Percentiles rank a stretch among this genome's conserved stretches.
Evolutionary conservation across 1,140 invertebrate species (phyloP).

Genomic region (Rhagoletis pomonella): DNA sequence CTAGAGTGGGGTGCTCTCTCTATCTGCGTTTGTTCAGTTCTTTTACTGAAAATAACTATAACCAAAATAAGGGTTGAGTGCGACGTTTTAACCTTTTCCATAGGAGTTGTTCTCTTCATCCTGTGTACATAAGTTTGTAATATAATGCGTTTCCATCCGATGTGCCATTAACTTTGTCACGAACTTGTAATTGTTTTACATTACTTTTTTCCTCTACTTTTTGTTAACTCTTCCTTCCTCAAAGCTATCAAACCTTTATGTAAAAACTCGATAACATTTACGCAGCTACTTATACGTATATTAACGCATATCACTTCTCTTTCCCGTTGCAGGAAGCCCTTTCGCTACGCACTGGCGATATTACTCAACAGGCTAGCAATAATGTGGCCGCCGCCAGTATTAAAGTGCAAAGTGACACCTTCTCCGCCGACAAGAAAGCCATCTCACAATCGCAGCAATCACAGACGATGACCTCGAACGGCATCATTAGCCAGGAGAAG

Average conservation of each 20-base stretch:
- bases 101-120: too few relatives aligned
- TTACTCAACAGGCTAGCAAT: constrained; percentile 88
- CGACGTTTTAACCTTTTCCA: too few relatives aligned
- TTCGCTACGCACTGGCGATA: constrained; percentile 86
- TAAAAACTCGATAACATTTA: neutral
- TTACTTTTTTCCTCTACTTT: neutral
- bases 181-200: neutral
- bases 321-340: constrained; percentile 81
- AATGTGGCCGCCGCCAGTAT: constrained; percentile 86
- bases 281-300: neutral
- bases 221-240: neutral
- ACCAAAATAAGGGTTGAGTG: too few relatives aligned
- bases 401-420: constrained; percentile 89
- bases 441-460: constrained; percentile 88
- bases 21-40: too few relatives aligned
- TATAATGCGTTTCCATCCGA: too few relatives aligned
- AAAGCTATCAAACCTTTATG: constrained; percentile 31
- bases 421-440: constrained; percentile 89
- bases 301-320: neutral
- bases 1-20: too few relatives aligned
- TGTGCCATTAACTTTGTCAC: neutral
- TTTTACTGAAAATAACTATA: too few relatives aligned
- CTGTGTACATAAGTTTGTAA: too few relatives aligned
- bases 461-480: constrained; percentile 86
- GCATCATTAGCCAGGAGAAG: constrained; percentile 81